A percentile compares a stretch with the other conserved stretches of the same genome.
Evolutionary conservation across 2,113 vertebrate genomes (phyloP).

Genomic region (Rhadina sibilatrix): DNA sequence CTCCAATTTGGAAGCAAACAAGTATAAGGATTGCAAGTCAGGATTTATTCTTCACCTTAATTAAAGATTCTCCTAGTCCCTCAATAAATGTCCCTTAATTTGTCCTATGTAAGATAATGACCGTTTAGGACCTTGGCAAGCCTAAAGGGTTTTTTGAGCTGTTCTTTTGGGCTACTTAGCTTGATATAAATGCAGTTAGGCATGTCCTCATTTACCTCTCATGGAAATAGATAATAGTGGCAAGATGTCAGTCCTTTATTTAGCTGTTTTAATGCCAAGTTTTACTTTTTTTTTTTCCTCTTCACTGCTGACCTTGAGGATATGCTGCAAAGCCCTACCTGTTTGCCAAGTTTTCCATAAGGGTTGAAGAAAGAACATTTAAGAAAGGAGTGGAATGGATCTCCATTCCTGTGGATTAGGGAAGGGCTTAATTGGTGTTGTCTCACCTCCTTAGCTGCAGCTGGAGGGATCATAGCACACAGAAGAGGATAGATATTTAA

Average conservation of each 20-base stretch:
- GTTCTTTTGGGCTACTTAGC: slow-evolving; percentile 33
- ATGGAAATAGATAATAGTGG: slow-evolving; percentile 17
- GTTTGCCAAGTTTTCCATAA: neutral
- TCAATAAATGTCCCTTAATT: slow-evolving; percentile 32
- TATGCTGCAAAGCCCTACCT: neutral
- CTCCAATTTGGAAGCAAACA: neutral
- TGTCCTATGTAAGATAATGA: slow-evolving; percentile 46
- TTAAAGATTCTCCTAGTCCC: slow-evolving; percentile 15
- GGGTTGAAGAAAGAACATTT: neutral
- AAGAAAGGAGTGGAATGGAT: neutral
- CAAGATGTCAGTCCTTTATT: slow-evolving; percentile 23
- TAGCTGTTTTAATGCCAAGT: neutral
- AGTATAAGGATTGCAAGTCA: neutral
- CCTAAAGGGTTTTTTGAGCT: slow-evolving; percentile 26
- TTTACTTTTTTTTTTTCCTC: neutral
- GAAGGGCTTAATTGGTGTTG: neutral
- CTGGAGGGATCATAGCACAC: neutral
- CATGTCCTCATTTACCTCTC: slow-evolving; percentile 44
- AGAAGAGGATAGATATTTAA: neutral
- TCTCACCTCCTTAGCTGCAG: neutral
- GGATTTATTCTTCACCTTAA: slow-evolving; percentile 43
- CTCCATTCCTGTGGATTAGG: neutral
- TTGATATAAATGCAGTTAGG: slow-evolving; percentile 44
- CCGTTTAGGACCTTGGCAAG: slow-evolving; percentile 38
- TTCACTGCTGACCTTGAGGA: slow-evolving; percentile 17